phyloP scores from a whole-genome alignment of 2,888 invertebrate species.

The Torymus auratus region DNA sequence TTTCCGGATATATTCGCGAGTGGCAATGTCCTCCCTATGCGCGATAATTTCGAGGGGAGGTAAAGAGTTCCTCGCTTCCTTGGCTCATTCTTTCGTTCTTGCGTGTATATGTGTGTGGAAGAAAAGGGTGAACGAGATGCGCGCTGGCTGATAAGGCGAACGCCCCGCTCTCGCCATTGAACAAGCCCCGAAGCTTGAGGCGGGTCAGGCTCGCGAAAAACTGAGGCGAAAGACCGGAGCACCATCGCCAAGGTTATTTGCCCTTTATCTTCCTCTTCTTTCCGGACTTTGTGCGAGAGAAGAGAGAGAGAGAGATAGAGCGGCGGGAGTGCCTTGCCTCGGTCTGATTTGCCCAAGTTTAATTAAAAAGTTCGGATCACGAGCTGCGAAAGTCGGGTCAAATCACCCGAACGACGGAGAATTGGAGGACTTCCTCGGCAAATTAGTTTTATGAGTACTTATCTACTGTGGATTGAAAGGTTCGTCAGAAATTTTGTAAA shows the following conservation, averaged over 20 bases:
- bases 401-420: constrained; percentile 24
- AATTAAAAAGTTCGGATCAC: constrained; percentile 56
- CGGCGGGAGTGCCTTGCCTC: no score
- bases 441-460: constrained; percentile 18
- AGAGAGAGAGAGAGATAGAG: background rate
- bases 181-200: constrained; percentile 36
- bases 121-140: constrained; percentile 20
- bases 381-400: constrained; percentile 41
- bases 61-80: constrained; percentile 23
- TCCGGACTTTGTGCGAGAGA: background rate
- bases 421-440: constrained; percentile 27
- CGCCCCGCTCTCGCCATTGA: background rate
- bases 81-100: background rate
- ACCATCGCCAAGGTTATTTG: constrained; percentile 54
- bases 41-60: constrained; percentile 50
- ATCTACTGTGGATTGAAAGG: no score
- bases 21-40: constrained; percentile 59
- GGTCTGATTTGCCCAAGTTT: constrained; percentile 39
- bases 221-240: constrained; percentile 50
- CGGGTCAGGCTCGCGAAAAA: constrained; percentile 52
- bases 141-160: constrained; percentile 42
- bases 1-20: constrained; percentile 30
- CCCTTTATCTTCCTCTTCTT: constrained; percentile 50
- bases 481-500: no score
- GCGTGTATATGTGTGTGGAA: background rate